These are phyloP conservation scores for Myiozetetes cayanensis DNA, from an alignment of 2,113 vertebrate genomes.

Conservation along the genomic window DNA sequence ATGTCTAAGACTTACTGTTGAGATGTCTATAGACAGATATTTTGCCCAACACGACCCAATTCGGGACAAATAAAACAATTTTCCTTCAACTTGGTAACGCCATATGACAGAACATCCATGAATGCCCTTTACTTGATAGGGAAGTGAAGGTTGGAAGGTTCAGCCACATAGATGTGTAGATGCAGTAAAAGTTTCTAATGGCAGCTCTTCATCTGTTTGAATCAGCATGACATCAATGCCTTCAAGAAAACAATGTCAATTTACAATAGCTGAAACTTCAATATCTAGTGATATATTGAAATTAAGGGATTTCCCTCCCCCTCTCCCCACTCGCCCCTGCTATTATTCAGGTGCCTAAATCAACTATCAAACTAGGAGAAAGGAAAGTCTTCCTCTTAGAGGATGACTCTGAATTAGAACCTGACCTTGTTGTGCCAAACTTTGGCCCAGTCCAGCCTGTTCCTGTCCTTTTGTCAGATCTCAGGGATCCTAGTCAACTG, in stretches of 20 bases:
- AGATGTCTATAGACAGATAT: background rate
- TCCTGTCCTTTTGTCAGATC: background rate
- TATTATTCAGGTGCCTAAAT: background rate
- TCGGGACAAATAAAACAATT: background rate
- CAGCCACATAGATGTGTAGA: background rate
- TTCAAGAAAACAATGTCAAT: background rate
- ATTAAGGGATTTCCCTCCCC: background rate
- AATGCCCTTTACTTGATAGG: background rate
- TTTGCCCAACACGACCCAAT: background rate
- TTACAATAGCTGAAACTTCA: background rate
- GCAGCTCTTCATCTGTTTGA: background rate
- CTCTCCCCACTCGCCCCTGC: accelerated
- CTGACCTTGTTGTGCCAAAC: background rate
- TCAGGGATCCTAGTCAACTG: accelerated
- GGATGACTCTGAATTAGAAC: background rate
- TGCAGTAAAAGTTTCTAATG: background rate
- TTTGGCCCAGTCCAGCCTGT: background rate
- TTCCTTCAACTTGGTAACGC: background rate
- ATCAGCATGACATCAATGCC: background rate
- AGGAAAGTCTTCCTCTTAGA: background rate
- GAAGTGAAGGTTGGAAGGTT: background rate
- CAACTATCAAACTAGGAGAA: background rate
- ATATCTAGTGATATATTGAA: background rate
- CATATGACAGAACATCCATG: background rate
- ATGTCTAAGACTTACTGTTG: background rate